These are phyloP conservation scores for Pyrocephalus nanus DNA, from an alignment of 2,797 vertebrate genomes.

Conservation along the genomic window DNA sequence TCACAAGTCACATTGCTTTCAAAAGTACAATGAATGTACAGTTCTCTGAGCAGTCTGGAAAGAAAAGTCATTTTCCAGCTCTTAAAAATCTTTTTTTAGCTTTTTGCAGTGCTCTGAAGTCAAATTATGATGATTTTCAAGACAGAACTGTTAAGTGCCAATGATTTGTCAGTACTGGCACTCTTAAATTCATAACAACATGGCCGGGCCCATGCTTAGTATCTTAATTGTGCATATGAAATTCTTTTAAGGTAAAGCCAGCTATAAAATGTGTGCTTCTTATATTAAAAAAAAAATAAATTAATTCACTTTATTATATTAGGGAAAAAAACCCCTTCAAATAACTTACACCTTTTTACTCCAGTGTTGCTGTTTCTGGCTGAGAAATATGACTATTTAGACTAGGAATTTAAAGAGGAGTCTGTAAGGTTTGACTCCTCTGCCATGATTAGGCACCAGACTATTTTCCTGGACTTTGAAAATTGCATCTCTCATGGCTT, in stretches of 20 bases:
- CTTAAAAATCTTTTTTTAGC: conserved; percentile 52
- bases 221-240: neutral
- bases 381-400: neutral
- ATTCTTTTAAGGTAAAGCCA: neutral
- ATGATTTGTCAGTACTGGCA: conserved; percentile 26
- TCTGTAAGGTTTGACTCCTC: neutral
- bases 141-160: conserved; percentile 15
- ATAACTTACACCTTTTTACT: neutral
- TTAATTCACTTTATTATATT: neutral
- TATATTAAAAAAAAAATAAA: neutral
- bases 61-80: conserved; percentile 45
- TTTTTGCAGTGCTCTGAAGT: conserved; percentile 32
- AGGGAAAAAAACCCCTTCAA: neutral
- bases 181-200: neutral
- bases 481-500: neutral
- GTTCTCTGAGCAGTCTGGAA: conserved; percentile 46
- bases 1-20: conserved; percentile 29
- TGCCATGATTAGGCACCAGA: neutral
- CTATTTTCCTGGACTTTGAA: neutral
- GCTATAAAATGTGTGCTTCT: neutral
- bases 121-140: conserved; percentile 46
- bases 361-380: neutral
- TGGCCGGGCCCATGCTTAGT: neutral
- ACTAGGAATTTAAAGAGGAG: neutral
- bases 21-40: conserved; percentile 57